Evolutionary conservation across 92 coral and sea anemone species (phyloP).

Genomic region (Zoanthus solanderi): DNA sequence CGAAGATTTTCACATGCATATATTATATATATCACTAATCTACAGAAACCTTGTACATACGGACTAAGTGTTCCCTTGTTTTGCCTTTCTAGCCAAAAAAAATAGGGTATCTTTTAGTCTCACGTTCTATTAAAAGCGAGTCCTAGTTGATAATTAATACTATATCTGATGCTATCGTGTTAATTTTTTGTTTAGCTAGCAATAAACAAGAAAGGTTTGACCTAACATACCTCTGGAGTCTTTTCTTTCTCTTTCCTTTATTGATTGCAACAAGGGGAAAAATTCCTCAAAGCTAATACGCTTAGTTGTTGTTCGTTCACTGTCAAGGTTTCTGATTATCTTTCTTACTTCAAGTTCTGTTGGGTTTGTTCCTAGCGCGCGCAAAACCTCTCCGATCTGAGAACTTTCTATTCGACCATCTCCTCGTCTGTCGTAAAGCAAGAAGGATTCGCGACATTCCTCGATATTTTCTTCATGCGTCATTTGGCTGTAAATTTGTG

Average conservation of each 20-base stretch:
- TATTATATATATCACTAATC: too few relatives aligned
- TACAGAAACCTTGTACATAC: too few relatives aligned
- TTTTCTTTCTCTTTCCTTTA: slow-evolving; percentile 80
- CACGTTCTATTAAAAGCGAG: too few relatives aligned
- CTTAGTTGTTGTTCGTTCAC: slow-evolving; percentile 58
- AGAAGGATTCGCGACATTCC: slow-evolving; percentile 80
- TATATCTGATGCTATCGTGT: too few relatives aligned
- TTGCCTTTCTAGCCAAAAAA: too few relatives aligned
- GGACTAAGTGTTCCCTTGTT: too few relatives aligned
- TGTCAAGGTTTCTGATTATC: slow-evolving; percentile 77
- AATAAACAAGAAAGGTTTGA: background rate
- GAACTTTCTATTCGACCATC: slow-evolving; percentile 83
- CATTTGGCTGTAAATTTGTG: background rate
- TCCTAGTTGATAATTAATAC: too few relatives aligned
- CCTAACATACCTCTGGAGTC: slow-evolving; percentile 61
- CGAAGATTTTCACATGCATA: too few relatives aligned
- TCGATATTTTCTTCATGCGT: slow-evolving; percentile 47
- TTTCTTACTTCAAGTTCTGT: slow-evolving; percentile 87
- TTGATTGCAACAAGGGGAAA: slow-evolving; percentile 86
- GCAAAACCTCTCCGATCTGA: slow-evolving; percentile 94
- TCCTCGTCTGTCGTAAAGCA: slow-evolving; percentile 91
- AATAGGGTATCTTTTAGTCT: too few relatives aligned
- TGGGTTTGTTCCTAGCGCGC: slow-evolving; percentile 98
- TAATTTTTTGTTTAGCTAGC: background rate
- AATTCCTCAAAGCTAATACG: slow-evolving; percentile 92